These are phyloP conservation scores for Aldabrachelys gigantea DNA, from an alignment of 2,113 vertebrate species.

Conservation along the genomic window DNA sequence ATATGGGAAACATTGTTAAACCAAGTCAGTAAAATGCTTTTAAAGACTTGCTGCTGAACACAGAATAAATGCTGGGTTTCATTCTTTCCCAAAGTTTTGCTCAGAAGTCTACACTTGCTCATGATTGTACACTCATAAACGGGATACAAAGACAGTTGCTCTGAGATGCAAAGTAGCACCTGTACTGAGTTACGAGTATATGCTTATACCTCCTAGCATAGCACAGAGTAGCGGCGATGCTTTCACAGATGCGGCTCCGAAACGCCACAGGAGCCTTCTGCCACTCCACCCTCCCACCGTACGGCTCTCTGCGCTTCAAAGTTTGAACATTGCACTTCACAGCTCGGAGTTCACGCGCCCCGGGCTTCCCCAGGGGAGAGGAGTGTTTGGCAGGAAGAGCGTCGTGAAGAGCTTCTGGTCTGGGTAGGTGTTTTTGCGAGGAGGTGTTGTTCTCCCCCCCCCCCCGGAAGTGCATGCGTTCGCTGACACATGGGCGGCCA, in stretches of 20 bases:
- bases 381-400: background rate
- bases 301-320: background rate
- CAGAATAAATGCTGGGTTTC: background rate
- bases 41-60: background rate
- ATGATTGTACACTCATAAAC: background rate
- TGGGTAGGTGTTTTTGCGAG: background rate
- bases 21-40: background rate
- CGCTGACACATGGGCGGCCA: background rate
- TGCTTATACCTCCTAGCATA: background rate
- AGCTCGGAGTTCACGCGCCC: background rate
- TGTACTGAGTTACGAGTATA: background rate
- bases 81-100: background rate
- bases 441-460: rapidly evolving
- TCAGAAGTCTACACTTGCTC: background rate
- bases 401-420: background rate
- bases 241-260: background rate
- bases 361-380: background rate
- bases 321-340: background rate
- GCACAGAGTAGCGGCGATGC: background rate
- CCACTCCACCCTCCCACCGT: background rate
- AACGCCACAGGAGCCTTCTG: too few species aligned
- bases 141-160: background rate
- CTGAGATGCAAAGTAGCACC: background rate
- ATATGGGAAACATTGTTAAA: background rate
- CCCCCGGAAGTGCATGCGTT: too few species aligned